Conservation (phyloP, 2,888 invertebrate species). For the Noctua comes region DNA sequence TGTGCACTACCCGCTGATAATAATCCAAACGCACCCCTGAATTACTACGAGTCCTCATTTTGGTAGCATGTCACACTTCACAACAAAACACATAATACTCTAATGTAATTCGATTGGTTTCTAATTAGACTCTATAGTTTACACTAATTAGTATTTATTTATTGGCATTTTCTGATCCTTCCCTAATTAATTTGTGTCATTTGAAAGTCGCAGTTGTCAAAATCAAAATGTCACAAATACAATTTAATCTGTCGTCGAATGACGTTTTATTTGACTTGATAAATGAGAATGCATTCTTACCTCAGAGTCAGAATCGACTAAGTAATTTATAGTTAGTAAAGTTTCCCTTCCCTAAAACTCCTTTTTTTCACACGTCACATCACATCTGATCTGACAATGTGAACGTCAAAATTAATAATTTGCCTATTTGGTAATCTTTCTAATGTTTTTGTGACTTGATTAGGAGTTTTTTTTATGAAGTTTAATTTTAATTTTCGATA, state of each 20-base stretch:
- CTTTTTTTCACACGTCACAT: constrained; percentile 27
- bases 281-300: background rate
- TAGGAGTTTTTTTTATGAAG: constrained; percentile 42
- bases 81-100: constrained; percentile 5
- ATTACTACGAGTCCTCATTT: constrained; percentile 96
- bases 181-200: constrained; percentile 72
- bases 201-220: constrained; percentile 83
- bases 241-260: background rate
- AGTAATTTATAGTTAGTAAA: background rate
- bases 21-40: constrained; percentile 98
- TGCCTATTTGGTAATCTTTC: constrained; percentile 31
- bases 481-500: constrained; percentile 44
- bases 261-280: background rate
- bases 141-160: constrained; percentile 5
- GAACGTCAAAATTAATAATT: constrained; percentile 37
- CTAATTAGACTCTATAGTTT: background rate
- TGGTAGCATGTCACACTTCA: constrained; percentile 58
- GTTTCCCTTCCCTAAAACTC: background rate
- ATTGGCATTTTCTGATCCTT: background rate
- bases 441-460: constrained; percentile 52
- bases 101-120: constrained; percentile 20
- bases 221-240: constrained; percentile 58
- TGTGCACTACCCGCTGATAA: constrained; percentile 98
- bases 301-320: constrained; percentile 17
- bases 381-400: constrained; percentile 33